Evolutionary conservation across 2,113 vertebrate genomes (phyloP).

Genomic region (Pao palembangensis): DNA sequence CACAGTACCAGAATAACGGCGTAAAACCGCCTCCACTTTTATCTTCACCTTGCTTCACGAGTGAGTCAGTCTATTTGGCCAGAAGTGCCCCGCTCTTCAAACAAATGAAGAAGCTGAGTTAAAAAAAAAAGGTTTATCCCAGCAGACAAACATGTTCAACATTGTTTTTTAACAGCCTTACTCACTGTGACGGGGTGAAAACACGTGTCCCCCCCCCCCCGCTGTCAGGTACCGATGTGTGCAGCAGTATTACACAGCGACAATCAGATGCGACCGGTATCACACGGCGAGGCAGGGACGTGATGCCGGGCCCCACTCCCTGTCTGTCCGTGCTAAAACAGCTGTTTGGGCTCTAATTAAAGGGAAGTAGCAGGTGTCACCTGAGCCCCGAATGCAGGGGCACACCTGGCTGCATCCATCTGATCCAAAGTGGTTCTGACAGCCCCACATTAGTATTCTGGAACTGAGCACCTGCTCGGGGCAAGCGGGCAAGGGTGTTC

Average conservation of each 20-base stretch:
- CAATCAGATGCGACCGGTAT: conserved; percentile 54
- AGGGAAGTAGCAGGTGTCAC: conserved; percentile 77
- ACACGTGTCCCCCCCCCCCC: background rate
- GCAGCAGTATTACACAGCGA: conserved; percentile 27
- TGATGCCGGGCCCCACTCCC: conserved; percentile 32
- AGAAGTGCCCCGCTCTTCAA: conserved; percentile 28
- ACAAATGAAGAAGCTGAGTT: conserved; percentile 14
- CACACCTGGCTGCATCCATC: conserved; percentile 77
- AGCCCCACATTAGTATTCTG: conserved; percentile 57
- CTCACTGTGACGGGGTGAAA: conserved; percentile 5
- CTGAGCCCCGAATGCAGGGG: conserved; percentile 65
- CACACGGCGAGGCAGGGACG: conserved; percentile 37
- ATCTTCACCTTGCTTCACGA: conserved; percentile 58
- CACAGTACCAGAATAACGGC: conserved; percentile 62
- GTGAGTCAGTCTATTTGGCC: conserved; percentile 53
- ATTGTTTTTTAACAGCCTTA: conserved; percentile 9
- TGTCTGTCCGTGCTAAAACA: conserved; percentile 66
- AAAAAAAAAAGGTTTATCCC: conserved; percentile 14
- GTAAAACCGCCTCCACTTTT: conserved; percentile 62
- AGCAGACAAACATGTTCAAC: conserved; percentile 11
- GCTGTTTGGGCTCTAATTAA: conserved; percentile 77
- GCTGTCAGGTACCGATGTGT: conserved; percentile 33
- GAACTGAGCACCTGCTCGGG: conserved; percentile 59
- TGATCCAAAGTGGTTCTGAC: conserved; percentile 77
- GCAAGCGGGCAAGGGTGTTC: background rate